These are phyloP conservation scores for Pseudochirops corinnae DNA, from an alignment of 2,797 vertebrate genomes.

Conservation along the genomic window DNA sequence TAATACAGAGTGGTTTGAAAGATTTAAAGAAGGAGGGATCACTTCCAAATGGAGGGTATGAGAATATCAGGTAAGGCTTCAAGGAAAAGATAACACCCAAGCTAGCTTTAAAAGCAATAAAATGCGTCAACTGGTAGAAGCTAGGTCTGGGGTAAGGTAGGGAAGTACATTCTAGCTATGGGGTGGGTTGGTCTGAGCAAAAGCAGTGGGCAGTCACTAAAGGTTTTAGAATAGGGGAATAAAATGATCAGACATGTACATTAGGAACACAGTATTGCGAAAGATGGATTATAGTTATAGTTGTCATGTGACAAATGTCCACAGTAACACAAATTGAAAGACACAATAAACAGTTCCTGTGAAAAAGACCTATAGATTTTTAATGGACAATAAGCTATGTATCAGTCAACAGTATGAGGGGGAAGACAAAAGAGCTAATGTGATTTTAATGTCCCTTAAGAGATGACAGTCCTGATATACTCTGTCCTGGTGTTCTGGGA, in stretches of 20 bases:
- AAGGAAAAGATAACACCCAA: background rate
- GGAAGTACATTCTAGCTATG: background rate
- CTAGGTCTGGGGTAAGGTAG: background rate
- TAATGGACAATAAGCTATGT: background rate
- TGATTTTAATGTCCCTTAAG: background rate
- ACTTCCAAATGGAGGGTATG: background rate
- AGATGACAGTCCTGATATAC: background rate
- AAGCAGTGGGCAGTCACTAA: background rate
- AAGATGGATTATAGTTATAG: background rate
- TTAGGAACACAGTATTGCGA: background rate
- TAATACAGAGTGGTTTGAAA: background rate
- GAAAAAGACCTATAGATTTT: background rate
- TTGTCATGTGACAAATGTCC: background rate
- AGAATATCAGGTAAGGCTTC: background rate
- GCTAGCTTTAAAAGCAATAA: background rate
- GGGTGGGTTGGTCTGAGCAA: background rate
- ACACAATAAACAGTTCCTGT: background rate
- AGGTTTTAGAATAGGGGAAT: background rate
- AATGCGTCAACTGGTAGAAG: background rate
- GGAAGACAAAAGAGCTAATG: background rate
- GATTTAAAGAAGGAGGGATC: background rate
- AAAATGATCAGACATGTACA: background rate
- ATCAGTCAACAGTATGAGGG: background rate
- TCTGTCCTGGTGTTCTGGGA: background rate
- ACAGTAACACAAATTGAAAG: background rate